Conservation (phyloP, 2,888 invertebrate genomes). For the Portevinia maculata region DNA sequence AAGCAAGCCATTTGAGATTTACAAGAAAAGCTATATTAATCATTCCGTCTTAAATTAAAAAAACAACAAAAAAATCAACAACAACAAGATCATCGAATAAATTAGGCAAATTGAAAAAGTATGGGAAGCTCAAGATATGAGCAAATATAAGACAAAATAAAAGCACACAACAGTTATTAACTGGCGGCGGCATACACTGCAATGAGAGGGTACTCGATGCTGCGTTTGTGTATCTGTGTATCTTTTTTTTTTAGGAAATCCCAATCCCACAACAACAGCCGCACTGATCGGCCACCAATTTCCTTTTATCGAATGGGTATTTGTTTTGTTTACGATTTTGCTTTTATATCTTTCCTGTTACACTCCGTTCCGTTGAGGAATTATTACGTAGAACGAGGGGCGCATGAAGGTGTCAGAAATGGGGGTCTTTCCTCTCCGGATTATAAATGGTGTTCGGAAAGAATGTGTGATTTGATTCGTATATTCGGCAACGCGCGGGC, state of each 20-base stretch:
- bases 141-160: slow-evolving; percentile 10
- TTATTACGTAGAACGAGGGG: neutral
- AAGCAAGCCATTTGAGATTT: slow-evolving; percentile 13
- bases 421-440: neutral
- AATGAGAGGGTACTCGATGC: neutral
- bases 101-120: slow-evolving; percentile 32
- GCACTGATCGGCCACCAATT: slow-evolving; percentile 37
- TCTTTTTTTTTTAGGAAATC: neutral
- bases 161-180: slow-evolving; percentile 24
- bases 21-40: slow-evolving; percentile 33
- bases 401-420: slow-evolving; percentile 43
- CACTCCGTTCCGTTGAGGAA: slow-evolving; percentile 13
- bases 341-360: slow-evolving; percentile 31
- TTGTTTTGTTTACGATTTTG: slow-evolving; percentile 60
- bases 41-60: slow-evolving; percentile 17
- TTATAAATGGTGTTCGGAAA: slow-evolving; percentile 15
- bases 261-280: neutral
- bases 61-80: slow-evolving; percentile 1
- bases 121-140: slow-evolving; percentile 5
- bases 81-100: slow-evolving; percentile 13
- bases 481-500: neutral
- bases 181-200: slow-evolving; percentile 1
- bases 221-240: neutral
- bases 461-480: slow-evolving; percentile 36
- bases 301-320: slow-evolving; percentile 56